Base-by-base conservation (phyloP, 1,140 invertebrate species). In the Neelides sp. region DNA sequence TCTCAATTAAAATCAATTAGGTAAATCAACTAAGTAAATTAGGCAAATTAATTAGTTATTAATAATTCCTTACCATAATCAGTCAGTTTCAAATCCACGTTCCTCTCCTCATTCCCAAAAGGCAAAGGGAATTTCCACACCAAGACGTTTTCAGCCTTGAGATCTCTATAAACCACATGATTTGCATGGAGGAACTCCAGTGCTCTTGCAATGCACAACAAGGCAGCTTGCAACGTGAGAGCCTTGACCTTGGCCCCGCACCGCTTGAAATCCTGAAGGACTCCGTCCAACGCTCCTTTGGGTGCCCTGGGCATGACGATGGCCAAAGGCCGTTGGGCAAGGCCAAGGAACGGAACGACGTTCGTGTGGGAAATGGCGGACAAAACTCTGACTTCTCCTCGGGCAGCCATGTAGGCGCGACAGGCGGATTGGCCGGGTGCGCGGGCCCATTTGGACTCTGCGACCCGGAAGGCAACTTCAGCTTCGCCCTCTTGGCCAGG, bases 71-170 rank as follows among this genome's bases (percentile, higher is more conserved):
- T 65, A 72, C 91, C 92, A 71, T 96, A 97, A 71, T 97, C 93
- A 1, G 91, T 91, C 5, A 98, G 74, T 67, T 94, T 95, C 15
- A 97, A 82, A 60, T 89, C 82, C 2, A 94, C 85, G 32, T 65
- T 74, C 62, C 61, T 79, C 8, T 63, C 57, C 19, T 65, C 63
- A 45, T 61, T 55, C 34, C 40, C 50, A 59, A 84, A 81, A 0
- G 82, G 82, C 1, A 75, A 65, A 0, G 92, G 92, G 67, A 97
- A 78, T 49, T 83, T 77, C 92, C 92, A 99, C 5, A 98, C 91
- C 1, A 99, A 67, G 39, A 98, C 90, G 71, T 99, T 99, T 66
- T 98, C 94, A 0, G 91, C 90, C 72, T 99, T 99, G 0, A 99
- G 72, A 70, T 98, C 95, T 17, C 87, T 71, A 66, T 98, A 98